Conservation (phyloP, 2,797 vertebrate genomes). For the Mormyrops attenuatus region DNA sequence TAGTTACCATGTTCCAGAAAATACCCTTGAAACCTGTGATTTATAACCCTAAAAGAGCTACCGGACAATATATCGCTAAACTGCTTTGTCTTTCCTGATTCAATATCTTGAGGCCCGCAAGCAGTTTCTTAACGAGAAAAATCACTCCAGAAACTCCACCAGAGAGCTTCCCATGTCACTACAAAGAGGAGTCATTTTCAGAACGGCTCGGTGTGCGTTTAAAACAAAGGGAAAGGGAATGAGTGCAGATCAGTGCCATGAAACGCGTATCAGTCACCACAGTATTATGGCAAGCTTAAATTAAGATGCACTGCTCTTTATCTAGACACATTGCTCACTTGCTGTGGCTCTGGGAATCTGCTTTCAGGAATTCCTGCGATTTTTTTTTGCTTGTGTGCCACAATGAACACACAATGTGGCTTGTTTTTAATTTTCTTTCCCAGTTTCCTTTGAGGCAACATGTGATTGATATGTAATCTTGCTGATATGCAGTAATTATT, state of each 20-base stretch:
- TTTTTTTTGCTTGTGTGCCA: not conserved
- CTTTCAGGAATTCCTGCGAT: not conserved
- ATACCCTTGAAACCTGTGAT: conserved; percentile 15
- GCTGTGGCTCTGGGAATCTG: not conserved
- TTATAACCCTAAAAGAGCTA: conserved; percentile 2
- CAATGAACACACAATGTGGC: not conserved
- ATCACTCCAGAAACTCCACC: not conserved
- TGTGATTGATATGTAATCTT: not conserved
- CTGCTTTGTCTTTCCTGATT: conserved; percentile 17
- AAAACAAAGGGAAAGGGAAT: not conserved
- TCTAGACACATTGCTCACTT: not conserved
- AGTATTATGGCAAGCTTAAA: not conserved
- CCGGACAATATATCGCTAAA: conserved; percentile 16
- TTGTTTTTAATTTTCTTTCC: not conserved
- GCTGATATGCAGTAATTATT: not conserved
- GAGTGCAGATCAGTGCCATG: not conserved
- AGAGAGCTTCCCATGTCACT: not conserved
- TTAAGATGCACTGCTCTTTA: conserved; percentile 1
- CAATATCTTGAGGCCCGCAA: conserved; percentile 11
- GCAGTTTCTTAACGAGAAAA: conserved; percentile 13
- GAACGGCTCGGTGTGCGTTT: not conserved
- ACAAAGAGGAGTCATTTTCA: conserved; percentile 13
- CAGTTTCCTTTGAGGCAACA: not conserved
- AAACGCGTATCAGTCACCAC: not conserved
- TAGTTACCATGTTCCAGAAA: conserved; percentile 10